Conservation (phyloP, 2,113 vertebrate genomes). For the Zosterops japonicus region DNA sequence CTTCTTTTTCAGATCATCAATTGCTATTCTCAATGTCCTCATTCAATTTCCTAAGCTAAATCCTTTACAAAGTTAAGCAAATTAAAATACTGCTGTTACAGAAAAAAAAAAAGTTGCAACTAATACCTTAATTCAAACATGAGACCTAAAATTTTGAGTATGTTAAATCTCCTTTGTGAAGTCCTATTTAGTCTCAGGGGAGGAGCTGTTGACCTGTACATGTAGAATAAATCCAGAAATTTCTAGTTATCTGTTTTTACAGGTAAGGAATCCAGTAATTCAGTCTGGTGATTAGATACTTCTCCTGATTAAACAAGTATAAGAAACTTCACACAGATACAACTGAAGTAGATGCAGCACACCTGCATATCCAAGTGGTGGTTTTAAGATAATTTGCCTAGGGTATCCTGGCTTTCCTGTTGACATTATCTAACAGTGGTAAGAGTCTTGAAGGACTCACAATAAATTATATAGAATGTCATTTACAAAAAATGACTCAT, state of each 20-base stretch:
- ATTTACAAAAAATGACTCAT: not conserved
- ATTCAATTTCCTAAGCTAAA: not conserved
- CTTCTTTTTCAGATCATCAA: not conserved
- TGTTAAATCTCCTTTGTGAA: not conserved
- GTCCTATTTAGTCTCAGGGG: not conserved
- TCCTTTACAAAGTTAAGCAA: not conserved
- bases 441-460: not conserved
- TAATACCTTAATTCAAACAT: not conserved
- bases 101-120: not conserved
- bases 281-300: not conserved
- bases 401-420: not conserved
- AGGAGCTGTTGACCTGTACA: not conserved
- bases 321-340: not conserved
- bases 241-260: not conserved
- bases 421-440: not conserved
- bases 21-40: not conserved
- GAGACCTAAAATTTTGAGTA: not conserved
- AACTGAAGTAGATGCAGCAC: not conserved
- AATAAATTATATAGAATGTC: not conserved
- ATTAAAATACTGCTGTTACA: not conserved
- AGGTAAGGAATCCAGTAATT: not conserved
- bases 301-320: not conserved
- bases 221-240: not conserved
- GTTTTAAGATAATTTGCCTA: not conserved
- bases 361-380: not conserved